These are phyloP conservation scores for Phortica okadai DNA, from an alignment of 2,888 invertebrate species.

Conservation along the genomic window DNA sequence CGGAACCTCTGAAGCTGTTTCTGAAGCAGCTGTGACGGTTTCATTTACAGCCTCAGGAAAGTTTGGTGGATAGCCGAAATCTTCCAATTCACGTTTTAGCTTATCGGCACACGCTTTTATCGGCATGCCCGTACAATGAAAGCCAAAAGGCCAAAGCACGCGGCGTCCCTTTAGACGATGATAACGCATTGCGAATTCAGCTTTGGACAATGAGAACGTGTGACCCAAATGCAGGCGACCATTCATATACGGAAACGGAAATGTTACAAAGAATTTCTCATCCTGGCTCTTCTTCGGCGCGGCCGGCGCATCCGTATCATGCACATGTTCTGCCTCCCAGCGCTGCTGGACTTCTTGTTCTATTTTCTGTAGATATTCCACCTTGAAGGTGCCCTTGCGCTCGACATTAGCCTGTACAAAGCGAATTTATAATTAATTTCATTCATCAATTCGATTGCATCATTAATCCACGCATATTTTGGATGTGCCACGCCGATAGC, in stretches of 20 bases:
- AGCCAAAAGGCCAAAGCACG: slow-evolving; percentile 97
- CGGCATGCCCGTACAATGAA: slow-evolving; percentile 99
- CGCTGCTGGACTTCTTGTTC: slow-evolving; percentile 89
- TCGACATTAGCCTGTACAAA: slow-evolving; percentile 76
- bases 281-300: slow-evolving; percentile 78
- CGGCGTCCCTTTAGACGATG: slow-evolving; percentile 93
- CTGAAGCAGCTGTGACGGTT: slow-evolving; percentile 72
- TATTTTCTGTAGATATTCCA: slow-evolving; percentile 92
- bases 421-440: slow-evolving; percentile 4
- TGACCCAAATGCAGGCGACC: slow-evolving; percentile 98
- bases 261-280: slow-evolving; percentile 94
- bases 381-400: slow-evolving; percentile 97
- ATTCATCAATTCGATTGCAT: not conserved
- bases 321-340: slow-evolving; percentile 89
- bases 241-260: slow-evolving; percentile 99
- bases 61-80: slow-evolving; percentile 93
- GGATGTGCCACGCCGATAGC: too few relatives aligned
- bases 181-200: slow-evolving; percentile 96
- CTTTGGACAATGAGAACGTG: slow-evolving; percentile 97
- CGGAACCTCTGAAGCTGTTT: slow-evolving; percentile 81
- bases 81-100: slow-evolving; percentile 92
- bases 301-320: slow-evolving; percentile 88
- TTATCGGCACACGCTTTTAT: slow-evolving; percentile 99
- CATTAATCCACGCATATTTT: not conserved
- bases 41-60: slow-evolving; percentile 83